phyloP scores from a whole-genome alignment of 1,140 invertebrate species.

The Hirudo medicinalis region DNA sequence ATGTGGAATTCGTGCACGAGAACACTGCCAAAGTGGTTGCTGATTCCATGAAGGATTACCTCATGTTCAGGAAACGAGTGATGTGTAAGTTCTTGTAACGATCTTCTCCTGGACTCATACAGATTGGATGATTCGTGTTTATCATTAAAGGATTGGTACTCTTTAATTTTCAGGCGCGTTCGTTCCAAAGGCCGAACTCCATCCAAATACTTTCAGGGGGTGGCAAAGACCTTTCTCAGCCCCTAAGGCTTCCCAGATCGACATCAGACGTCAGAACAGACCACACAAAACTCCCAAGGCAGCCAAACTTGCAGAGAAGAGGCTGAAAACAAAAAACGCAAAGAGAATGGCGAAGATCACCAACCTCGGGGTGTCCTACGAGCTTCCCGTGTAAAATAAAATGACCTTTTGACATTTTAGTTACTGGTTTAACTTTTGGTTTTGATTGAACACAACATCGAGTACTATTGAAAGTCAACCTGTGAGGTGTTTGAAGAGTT shows the following conservation, averaged over 20 bases:
- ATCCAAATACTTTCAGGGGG: neutral
- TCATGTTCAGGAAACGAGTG: constrained; percentile 2
- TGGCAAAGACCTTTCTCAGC: neutral
- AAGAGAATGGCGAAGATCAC: neutral
- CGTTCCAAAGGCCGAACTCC: neutral
- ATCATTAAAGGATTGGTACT: neutral
- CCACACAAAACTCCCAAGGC: neutral
- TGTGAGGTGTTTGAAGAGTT: no score
- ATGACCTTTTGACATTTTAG: no score
- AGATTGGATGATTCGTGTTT: neutral
- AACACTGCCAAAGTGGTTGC: neutral
- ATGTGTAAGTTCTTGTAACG: neutral
- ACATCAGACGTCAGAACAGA: neutral
- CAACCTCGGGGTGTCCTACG: neutral
- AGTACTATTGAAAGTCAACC: no score
- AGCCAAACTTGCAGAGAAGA: neutral
- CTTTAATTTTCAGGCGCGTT: neutral
- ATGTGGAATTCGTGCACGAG: neutral
- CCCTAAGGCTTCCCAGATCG: neutral
- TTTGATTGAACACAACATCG: no score
- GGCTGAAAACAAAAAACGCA: neutral
- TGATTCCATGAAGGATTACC: neutral
- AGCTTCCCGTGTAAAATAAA: no score
- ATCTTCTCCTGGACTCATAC: neutral
- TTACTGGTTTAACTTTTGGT: no score